phyloP scores from a whole-genome alignment of 2,797 vertebrate species.

The Psittacula echo region DNA sequence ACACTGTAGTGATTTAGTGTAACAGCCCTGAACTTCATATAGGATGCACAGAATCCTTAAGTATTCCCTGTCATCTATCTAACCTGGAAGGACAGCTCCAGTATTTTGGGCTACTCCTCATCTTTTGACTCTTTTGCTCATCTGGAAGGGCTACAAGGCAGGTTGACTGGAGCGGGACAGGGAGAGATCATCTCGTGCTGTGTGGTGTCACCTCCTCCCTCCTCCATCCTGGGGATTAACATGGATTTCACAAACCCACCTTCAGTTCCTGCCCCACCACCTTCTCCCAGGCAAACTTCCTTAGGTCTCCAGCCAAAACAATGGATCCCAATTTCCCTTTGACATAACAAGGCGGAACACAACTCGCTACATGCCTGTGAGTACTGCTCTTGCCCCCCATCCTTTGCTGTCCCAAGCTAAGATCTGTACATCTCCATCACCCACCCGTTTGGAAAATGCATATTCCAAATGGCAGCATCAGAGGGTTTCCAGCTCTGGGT shows the following conservation, averaged over 20 bases:
- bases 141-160: background rate
- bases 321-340: background rate
- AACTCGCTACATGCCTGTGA: background rate
- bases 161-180: background rate
- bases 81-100: background rate
- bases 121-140: background rate
- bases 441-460: background rate
- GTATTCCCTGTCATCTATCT: background rate
- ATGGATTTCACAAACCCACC: background rate
- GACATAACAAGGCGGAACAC: background rate
- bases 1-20: rapidly evolving
- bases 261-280: background rate
- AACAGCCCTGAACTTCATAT: background rate
- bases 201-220: background rate
- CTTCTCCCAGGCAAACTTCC: background rate
- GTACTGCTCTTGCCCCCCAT: background rate
- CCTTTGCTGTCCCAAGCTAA: background rate
- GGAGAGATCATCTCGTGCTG: background rate
- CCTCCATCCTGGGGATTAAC: background rate
- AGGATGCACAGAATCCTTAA: background rate
- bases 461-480: background rate
- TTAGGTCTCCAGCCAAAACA: background rate
- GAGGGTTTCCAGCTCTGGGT: background rate
- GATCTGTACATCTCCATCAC: background rate
- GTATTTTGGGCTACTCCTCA: background rate